Evolutionary conservation across 1,140 invertebrate species (phyloP).

Genomic region (Caenorhabditis brenneri): DNA sequence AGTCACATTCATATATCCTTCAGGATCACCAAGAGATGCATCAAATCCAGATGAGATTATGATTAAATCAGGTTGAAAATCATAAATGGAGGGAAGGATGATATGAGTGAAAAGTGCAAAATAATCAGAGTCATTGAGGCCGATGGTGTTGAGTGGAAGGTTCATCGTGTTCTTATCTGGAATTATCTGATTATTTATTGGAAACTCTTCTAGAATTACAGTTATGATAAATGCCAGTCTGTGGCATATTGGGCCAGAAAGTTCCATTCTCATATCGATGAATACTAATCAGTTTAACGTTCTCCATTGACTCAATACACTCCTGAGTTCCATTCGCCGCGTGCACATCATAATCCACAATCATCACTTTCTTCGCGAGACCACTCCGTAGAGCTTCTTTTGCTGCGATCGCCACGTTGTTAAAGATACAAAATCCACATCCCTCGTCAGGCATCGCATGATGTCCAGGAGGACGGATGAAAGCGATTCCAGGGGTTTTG

Average conservation of each 20-base stretch:
- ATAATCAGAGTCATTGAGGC: slow-evolving; percentile 73
- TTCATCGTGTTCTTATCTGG: slow-evolving; percentile 67
- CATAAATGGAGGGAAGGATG: slow-evolving; percentile 73
- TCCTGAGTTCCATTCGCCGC: slow-evolving; percentile 93
- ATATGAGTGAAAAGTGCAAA: slow-evolving; percentile 72
- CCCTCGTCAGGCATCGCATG: slow-evolving; percentile 89
- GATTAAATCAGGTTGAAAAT: slow-evolving; percentile 70
- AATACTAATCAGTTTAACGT: slow-evolving; percentile 94
- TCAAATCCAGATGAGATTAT: slow-evolving; percentile 72
- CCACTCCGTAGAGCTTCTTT: slow-evolving; percentile 69
- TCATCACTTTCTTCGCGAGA: slow-evolving; percentile 67
- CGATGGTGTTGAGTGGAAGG: slow-evolving; percentile 66
- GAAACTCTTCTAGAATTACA: slow-evolving; percentile 52
- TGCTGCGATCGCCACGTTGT: slow-evolving; percentile 92
- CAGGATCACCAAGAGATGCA: slow-evolving; percentile 72
- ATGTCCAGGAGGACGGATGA: slow-evolving; percentile 85
- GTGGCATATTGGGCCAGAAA: slow-evolving; percentile 89
- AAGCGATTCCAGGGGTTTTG: slow-evolving; percentile 57
- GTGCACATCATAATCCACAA: slow-evolving; percentile 94
- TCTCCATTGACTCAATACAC: slow-evolving; percentile 83
- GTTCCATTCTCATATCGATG: slow-evolving; percentile 91
- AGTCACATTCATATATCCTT: slow-evolving; percentile 72
- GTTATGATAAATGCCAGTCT: slow-evolving; percentile 79
- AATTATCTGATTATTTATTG: neutral
- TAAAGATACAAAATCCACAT: slow-evolving; percentile 91